These are phyloP conservation scores for Podarcis siculus DNA, from an alignment of 2,797 vertebrate species.

Conservation along the genomic window DNA sequence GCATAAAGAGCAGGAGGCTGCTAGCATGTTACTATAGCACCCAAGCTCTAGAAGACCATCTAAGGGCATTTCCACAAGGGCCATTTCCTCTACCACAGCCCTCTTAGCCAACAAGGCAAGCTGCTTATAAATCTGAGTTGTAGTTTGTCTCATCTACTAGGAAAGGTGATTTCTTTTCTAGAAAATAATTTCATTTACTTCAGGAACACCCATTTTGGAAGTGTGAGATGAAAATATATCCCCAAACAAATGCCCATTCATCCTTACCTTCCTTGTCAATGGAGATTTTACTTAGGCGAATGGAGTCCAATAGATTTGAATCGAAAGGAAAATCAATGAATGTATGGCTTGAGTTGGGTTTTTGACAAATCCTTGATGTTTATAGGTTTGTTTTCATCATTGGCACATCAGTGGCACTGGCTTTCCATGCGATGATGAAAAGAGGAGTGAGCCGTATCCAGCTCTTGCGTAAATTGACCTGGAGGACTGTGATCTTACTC, in stretches of 20 bases:
- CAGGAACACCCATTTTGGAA: neutral
- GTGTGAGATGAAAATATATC: slow-evolving; percentile 2
- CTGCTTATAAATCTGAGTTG: neutral
- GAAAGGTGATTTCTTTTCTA: neutral
- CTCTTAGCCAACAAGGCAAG: neutral
- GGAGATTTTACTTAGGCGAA: neutral
- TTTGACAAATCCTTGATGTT: slow-evolving; percentile 32
- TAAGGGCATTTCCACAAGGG: neutral
- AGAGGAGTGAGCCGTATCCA: slow-evolving; percentile 72
- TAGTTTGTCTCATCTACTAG: neutral
- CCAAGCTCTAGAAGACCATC: neutral
- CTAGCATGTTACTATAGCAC: neutral
- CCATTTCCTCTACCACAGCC: neutral
- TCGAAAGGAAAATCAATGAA: neutral
- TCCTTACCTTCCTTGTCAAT: neutral
- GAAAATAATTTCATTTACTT: neutral
- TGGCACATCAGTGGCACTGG: slow-evolving; percentile 79
- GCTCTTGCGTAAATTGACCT: slow-evolving; percentile 74
- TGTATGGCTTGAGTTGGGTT: neutral
- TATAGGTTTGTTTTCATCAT: slow-evolving; percentile 82
- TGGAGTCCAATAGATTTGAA: neutral
- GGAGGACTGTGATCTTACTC: slow-evolving; percentile 75
- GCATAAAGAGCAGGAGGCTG: neutral
- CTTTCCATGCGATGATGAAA: slow-evolving; percentile 77
- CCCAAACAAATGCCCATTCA: neutral